These are phyloP conservation scores for Saturnia pavonia DNA, from an alignment of 2,888 invertebrate genomes.

Conservation along the genomic window DNA sequence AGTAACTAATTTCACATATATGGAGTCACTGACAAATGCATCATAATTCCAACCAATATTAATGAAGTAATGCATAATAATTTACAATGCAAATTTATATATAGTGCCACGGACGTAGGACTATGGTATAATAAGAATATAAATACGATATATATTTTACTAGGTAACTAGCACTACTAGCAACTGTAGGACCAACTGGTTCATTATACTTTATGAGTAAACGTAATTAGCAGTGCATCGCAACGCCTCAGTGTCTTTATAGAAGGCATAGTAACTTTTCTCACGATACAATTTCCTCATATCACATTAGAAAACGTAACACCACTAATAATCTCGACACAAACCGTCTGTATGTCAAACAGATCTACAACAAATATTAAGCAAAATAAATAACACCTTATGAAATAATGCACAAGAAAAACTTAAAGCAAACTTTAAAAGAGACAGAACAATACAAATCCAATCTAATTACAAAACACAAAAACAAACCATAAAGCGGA, in stretches of 20 bases:
- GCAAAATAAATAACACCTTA: background rate
- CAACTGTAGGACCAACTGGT: background rate
- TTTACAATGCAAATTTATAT: constrained; percentile 8
- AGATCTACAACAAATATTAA: background rate
- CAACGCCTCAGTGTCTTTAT: background rate
- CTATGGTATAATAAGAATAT: background rate
- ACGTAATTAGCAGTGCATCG: background rate
- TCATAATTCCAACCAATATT: background rate
- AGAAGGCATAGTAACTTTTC: background rate
- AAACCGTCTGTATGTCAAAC: background rate
- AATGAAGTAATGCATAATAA: background rate
- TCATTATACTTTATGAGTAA: background rate
- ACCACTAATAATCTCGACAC: background rate
- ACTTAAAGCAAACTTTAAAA: constrained; percentile 4
- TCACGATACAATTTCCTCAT: background rate
- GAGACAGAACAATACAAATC: constrained; percentile 12
- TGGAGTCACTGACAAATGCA: background rate
- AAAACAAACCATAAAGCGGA: constrained; percentile 13
- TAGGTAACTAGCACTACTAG: background rate
- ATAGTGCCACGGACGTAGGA: background rate
- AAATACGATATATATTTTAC: background rate
- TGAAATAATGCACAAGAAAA: background rate
- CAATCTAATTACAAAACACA: constrained; percentile 7
- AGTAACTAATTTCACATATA: background rate
- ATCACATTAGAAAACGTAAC: background rate